phyloP scores from a whole-genome alignment of 2,797 vertebrate genomes.

The Halcyon leucocephala region DNA sequence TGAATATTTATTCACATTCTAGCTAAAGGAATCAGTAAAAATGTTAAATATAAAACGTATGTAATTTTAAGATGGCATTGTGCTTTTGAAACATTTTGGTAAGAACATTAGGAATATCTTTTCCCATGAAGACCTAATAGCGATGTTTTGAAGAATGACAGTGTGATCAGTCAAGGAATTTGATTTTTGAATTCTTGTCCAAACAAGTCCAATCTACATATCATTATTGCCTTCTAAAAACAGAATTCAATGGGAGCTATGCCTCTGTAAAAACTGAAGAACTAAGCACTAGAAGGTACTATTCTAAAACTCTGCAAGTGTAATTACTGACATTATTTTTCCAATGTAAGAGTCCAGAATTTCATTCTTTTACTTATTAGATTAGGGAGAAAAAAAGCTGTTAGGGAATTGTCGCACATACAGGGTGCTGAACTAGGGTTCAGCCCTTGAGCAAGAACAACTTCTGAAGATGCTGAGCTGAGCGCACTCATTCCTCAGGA shows the following conservation, averaged over 20 bases:
- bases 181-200: conserved; percentile 69
- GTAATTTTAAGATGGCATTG: background rate
- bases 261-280: conserved; percentile 35
- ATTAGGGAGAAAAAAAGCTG: background rate
- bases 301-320: conserved; percentile 42
- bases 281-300: conserved; percentile 28
- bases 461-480: background rate
- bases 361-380: background rate
- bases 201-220: conserved; percentile 66
- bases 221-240: conserved; percentile 66
- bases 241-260: conserved; percentile 55
- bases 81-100: conserved; percentile 41
- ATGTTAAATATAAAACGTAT: background rate
- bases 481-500: background rate
- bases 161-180: conserved; percentile 50
- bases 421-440: background rate
- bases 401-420: background rate
- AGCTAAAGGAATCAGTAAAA: background rate
- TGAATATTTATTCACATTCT: background rate
- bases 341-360: background rate
- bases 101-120: conserved; percentile 30
- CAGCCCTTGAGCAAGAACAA: background rate
- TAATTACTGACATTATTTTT: background rate
- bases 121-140: conserved; percentile 37
- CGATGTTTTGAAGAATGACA: conserved; percentile 42